Conservation (phyloP, 2,797 vertebrate species). For the Acipenser transmontanus region DNA sequence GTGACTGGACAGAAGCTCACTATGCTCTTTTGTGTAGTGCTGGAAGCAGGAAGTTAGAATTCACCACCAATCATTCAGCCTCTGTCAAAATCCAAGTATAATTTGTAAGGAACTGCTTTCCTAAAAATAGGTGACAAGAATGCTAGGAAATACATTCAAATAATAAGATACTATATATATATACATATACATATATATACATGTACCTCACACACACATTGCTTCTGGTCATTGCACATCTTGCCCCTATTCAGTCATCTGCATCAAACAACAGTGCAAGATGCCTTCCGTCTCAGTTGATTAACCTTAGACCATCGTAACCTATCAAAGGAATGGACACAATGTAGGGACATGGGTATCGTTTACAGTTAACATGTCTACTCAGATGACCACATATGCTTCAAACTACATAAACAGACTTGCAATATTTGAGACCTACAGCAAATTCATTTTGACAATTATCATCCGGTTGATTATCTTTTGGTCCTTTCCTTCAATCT, state of each 20-base stretch:
- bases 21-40: background rate
- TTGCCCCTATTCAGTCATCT: slow-evolving; percentile 48
- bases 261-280: slow-evolving; percentile 55
- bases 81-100: background rate
- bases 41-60: background rate
- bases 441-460: too few relatives aligned
- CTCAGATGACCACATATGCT: slow-evolving; percentile 51
- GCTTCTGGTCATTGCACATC: slow-evolving; percentile 46
- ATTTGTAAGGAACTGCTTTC: background rate
- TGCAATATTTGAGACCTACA: slow-evolving; percentile 24
- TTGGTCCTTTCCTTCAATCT: too few relatives aligned
- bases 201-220: slow-evolving; percentile 36
- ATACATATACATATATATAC: too few relatives aligned
- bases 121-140: background rate
- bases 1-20: background rate
- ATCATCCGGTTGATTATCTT: too few relatives aligned
- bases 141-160: background rate
- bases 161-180: background rate
- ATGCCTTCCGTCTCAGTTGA: slow-evolving; percentile 59
- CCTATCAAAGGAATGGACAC: slow-evolving; percentile 62
- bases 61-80: background rate
- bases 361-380: slow-evolving; percentile 35
- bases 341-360: slow-evolving; percentile 48
- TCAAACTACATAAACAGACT: slow-evolving; percentile 48
- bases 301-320: slow-evolving; percentile 54